Base-by-base conservation (phyloP, 2,113 vertebrate species). In the Scophthalmus maximus region DNA sequence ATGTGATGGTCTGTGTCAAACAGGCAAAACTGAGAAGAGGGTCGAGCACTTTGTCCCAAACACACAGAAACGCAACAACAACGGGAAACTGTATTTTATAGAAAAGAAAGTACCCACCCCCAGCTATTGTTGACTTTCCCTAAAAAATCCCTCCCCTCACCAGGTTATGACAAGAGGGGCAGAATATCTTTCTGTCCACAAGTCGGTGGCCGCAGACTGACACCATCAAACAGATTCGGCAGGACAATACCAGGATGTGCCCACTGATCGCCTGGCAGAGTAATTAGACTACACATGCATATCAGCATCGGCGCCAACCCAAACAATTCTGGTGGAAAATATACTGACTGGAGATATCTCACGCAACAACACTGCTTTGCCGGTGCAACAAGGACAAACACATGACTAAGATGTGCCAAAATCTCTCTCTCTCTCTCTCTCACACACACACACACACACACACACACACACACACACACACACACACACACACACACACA, bases 171-270 rank as follows among this genome's bases (percentile, higher is more conserved):
- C 68, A 76, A 81, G 66, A 76, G 25, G 56, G 25, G 11, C 4
- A 61, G 46, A 81, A 34, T 60, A 66, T 69, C 30, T 70, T 72
- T 78, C 74, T 63, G 68, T 79, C 72, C 65, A 53, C 53, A 74
- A n/a, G 30, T 67, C 40, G 15, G 53, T 52, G 78, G 47, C 68
- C 73, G 73, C 59, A 85, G 86, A 85, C 71, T 79, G 80, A 86
- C 78, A 85, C 69, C 76, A 76, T 82, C 77, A 76, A 78, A 86
- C 76, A 65, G 38, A 70, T 25, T 60, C 73, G 66, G 65, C 42
- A 55, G 67, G 79, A 92, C 91, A 92, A 92, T 91, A 25, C 79
- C 90, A 91, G 91, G 91, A 92, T 89, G n/a, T 91, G 84, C 87
- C 86, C 73, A 73, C 88, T 89, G 86, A 91, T 92, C 42, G 79